Conservation (phyloP, 2,888 invertebrate genomes). For the Isotomurus palustris region DNA sequence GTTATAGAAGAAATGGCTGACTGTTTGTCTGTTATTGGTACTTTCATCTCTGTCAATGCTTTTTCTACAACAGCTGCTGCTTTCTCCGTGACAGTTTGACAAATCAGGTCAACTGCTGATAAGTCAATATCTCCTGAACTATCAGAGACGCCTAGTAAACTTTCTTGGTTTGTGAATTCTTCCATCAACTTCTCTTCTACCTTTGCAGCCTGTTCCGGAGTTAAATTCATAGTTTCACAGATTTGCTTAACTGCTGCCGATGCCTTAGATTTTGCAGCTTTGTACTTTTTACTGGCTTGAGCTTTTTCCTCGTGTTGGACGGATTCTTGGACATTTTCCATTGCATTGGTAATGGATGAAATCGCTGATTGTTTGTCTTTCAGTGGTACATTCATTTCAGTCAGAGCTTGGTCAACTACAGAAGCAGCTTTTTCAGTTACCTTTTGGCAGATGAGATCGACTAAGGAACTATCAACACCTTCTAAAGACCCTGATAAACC, state of each 20-base stretch:
- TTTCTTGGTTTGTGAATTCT: neutral
- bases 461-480: too few relatives aligned
- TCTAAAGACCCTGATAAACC: too few relatives aligned
- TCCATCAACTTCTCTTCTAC: neutral
- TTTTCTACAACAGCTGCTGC: neutral
- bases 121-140: too few relatives aligned
- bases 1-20: neutral
- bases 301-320: too few relatives aligned
- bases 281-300: too few relatives aligned
- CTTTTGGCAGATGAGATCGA: too few relatives aligned
- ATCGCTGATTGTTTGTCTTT: neutral
- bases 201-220: neutral
- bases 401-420: neutral
- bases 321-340: too few relatives aligned
- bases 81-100: slow-evolving; percentile 2
- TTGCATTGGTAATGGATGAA: too few relatives aligned
- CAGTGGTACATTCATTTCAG: neutral
- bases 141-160: neutral
- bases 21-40: neutral
- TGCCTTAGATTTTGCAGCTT: too few relatives aligned
- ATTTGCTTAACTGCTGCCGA: too few relatives aligned
- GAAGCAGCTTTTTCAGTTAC: too few relatives aligned
- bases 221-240: neutral
- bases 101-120: neutral
- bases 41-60: slow-evolving; percentile 2